phyloP scores from a whole-genome alignment of 2,888 invertebrate species.

The Pterostichus madidus region DNA sequence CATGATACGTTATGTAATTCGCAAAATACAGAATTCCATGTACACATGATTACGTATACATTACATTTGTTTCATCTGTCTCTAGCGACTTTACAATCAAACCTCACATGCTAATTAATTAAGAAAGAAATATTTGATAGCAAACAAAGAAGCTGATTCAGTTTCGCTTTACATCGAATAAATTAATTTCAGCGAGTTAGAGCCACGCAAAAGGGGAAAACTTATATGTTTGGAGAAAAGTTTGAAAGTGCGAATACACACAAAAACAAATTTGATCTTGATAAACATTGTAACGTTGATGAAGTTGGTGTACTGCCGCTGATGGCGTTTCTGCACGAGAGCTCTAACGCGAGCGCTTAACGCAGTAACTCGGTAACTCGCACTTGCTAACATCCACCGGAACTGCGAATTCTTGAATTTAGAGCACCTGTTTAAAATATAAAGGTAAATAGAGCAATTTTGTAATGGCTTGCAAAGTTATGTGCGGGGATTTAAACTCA shows the following conservation, averaged over 20 bases:
- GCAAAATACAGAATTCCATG: too few relatives aligned
- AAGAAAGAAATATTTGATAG: too few relatives aligned
- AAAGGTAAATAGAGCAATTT: conserved; percentile 43
- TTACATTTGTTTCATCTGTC: too few relatives aligned
- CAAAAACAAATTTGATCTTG: conserved; percentile 43
- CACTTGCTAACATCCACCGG: conserved; percentile 37
- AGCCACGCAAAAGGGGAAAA: too few relatives aligned
- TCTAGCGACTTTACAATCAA: too few relatives aligned
- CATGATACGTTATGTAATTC: too few relatives aligned
- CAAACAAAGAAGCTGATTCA: too few relatives aligned
- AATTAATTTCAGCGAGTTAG: too few relatives aligned
- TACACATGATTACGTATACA: too few relatives aligned
- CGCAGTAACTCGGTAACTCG: conserved; percentile 7
- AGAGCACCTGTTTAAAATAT: conserved; percentile 55
- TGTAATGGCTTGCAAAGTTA: conserved; percentile 11
- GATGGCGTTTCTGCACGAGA: conserved; percentile 26
- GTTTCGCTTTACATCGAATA: too few relatives aligned
- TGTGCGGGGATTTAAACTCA: neutral
- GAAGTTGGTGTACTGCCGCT: conserved; percentile 26
- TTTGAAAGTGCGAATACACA: neutral
- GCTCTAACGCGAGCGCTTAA: neutral
- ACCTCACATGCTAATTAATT: too few relatives aligned
- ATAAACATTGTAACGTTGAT: conserved; percentile 42
- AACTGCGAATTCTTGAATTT: conserved; percentile 51
- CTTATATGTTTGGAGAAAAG: too few relatives aligned